Evolutionary conservation across 2,113 vertebrate species (phyloP).

Genomic region (Pica pica): DNA sequence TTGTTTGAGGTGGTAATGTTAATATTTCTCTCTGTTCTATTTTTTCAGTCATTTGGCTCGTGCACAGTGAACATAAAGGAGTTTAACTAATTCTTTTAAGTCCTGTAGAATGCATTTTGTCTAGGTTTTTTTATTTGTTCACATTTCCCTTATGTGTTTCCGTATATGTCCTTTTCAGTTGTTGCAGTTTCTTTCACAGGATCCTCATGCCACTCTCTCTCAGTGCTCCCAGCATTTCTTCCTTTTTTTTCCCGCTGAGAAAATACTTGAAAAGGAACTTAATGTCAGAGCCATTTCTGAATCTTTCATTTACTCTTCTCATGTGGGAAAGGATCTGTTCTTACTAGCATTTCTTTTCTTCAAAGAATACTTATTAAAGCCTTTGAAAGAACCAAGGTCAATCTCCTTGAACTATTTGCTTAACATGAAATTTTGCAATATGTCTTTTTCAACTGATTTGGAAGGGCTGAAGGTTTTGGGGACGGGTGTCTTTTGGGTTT

Average conservation of each 20-base stretch:
- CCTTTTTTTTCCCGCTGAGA: not conserved
- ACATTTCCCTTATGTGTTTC: not conserved
- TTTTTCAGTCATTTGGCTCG: not conserved
- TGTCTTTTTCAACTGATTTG: not conserved
- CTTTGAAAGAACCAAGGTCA: not conserved
- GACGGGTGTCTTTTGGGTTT: not conserved
- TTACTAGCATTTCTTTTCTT: slow-evolving; percentile 16
- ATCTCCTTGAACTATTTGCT: not conserved
- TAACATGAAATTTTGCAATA: not conserved
- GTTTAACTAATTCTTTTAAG: not conserved
- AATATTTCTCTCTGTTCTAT: not conserved
- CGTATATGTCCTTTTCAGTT: not conserved
- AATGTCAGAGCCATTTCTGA: not conserved
- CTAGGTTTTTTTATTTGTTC: not conserved
- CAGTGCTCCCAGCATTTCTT: not conserved
- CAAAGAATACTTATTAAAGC: not conserved
- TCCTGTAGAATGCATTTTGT: not conserved
- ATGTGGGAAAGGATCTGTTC: slow-evolving; percentile 8
- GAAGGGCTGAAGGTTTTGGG: not conserved
- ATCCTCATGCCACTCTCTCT: not conserved
- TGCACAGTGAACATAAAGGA: not conserved
- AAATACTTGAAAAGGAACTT: slow-evolving; percentile 11
- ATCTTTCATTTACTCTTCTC: not conserved
- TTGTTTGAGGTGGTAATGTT: not conserved
- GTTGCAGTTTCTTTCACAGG: not conserved